phyloP scores from a whole-genome alignment of 1,140 invertebrate species.

The Atta cephalotes region DNA sequence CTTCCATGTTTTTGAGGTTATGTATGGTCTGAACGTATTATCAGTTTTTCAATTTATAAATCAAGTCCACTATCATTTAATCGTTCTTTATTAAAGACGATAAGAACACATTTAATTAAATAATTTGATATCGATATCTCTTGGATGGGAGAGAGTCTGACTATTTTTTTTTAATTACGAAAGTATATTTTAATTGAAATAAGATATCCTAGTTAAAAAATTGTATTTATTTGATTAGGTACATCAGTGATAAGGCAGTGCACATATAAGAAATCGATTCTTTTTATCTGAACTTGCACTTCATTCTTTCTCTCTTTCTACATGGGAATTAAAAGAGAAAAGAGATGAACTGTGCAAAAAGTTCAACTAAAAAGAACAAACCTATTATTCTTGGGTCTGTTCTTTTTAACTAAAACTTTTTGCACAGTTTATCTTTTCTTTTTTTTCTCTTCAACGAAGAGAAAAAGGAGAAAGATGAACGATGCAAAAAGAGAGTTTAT shows the following conservation, averaged over 20 bases:
- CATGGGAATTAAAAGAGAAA: too few relatives aligned
- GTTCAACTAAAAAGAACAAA: too few relatives aligned
- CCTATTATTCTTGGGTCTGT: too few relatives aligned
- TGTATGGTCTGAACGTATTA: not conserved
- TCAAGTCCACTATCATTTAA: not conserved
- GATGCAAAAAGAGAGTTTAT: too few relatives aligned
- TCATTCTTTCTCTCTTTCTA: too few relatives aligned
- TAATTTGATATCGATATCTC: slow-evolving; percentile 7
- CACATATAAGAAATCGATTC: too few relatives aligned
- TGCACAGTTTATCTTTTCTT: too few relatives aligned
- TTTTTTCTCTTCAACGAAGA: too few relatives aligned
- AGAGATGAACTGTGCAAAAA: too few relatives aligned
- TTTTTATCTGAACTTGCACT: too few relatives aligned
- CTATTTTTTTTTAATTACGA: slow-evolving; percentile 5
- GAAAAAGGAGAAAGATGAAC: too few relatives aligned
- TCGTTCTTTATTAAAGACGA: slow-evolving; percentile 21
- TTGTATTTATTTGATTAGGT: not conserved
- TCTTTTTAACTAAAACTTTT: too few relatives aligned
- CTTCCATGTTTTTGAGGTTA: slow-evolving; percentile 68
- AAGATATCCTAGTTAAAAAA: not conserved
- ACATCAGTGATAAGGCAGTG: not conserved
- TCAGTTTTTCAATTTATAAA: not conserved
- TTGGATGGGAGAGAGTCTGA: not conserved
- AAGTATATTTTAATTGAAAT: not conserved
- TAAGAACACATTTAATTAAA: slow-evolving; percentile 23